A percentile compares a stretch with the other conserved stretches of the same genome.
Evolutionary conservation across 2,888 invertebrate genomes (phyloP).

Genomic region (Agonum fuliginosum): DNA sequence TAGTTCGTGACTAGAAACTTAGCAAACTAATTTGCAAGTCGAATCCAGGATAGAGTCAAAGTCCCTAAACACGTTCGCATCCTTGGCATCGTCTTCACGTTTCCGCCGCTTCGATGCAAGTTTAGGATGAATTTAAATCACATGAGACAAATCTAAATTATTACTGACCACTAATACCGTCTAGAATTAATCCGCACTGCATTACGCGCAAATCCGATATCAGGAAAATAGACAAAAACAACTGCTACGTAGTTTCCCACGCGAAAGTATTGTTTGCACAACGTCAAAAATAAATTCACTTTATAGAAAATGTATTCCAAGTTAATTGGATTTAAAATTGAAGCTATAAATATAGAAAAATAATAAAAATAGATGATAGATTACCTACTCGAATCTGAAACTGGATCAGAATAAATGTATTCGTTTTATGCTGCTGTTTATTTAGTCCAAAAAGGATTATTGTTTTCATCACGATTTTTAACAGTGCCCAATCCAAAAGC

Average conservation of each 20-base stretch:
- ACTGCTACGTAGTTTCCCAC: background rate
- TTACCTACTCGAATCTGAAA: background rate
- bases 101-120: background rate
- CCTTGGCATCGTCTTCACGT: background rate
- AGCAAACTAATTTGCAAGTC: constrained; percentile 56
- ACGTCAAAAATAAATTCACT: constrained; percentile 27
- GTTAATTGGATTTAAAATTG: constrained; percentile 46
- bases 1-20: constrained; percentile 54
- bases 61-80: constrained; percentile 22
- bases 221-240: background rate
- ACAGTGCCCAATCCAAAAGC: too few species aligned
- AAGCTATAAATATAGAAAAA: constrained; percentile 39
- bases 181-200: background rate
- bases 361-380: background rate
- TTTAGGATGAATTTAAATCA: constrained; percentile 33
- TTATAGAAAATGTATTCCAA: background rate
- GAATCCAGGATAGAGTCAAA: constrained; percentile 36
- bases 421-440: constrained; percentile 2
- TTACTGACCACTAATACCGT: constrained; percentile 22
- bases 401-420: constrained; percentile 4
- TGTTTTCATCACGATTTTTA: too few species aligned
- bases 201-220: background rate
- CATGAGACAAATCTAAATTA: constrained; percentile 33
- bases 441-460: background rate
- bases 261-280: background rate